Conservation (phyloP, 2,797 vertebrate genomes). For the Fundulus diaphanus region DNA sequence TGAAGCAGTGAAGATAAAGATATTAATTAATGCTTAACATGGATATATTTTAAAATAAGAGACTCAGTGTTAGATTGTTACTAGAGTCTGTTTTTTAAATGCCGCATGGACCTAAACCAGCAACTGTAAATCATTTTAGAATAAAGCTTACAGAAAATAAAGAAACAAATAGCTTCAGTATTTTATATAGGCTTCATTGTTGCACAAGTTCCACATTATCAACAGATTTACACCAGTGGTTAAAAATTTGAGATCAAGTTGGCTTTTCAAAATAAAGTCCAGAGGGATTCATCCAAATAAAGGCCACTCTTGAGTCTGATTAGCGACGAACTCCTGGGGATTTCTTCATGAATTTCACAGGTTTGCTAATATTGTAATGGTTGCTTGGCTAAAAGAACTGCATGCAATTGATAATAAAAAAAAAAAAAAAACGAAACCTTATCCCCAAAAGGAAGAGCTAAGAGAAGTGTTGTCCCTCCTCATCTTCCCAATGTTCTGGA, state of each 20-base stretch:
- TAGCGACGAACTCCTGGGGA: no score
- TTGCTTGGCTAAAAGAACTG: not conserved
- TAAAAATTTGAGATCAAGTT: not conserved
- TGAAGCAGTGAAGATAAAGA: not conserved
- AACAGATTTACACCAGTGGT: not conserved
- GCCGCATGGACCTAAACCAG: not conserved
- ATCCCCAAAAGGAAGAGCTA: not conserved
- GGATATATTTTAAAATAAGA: not conserved
- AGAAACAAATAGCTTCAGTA: not conserved
- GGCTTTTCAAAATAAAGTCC: not conserved
- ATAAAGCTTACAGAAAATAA: not conserved
- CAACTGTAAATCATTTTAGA: not conserved
- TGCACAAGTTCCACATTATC: not conserved
- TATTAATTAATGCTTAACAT: not conserved
- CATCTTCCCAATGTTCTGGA: conserved; percentile 42
- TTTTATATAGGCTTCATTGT: not conserved
- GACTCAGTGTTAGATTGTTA: not conserved
- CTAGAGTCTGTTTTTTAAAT: not conserved
- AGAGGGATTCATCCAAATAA: not conserved
- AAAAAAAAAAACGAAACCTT: not conserved
- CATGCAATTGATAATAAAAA: not conserved
- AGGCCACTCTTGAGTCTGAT: no score
- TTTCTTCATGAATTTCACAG: not conserved
- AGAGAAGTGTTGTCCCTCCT: conserved; percentile 16
- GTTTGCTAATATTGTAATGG: not conserved